These are phyloP conservation scores for Psittacus erithacus DNA, from an alignment of 2,113 vertebrate species.

Conservation along the genomic window DNA sequence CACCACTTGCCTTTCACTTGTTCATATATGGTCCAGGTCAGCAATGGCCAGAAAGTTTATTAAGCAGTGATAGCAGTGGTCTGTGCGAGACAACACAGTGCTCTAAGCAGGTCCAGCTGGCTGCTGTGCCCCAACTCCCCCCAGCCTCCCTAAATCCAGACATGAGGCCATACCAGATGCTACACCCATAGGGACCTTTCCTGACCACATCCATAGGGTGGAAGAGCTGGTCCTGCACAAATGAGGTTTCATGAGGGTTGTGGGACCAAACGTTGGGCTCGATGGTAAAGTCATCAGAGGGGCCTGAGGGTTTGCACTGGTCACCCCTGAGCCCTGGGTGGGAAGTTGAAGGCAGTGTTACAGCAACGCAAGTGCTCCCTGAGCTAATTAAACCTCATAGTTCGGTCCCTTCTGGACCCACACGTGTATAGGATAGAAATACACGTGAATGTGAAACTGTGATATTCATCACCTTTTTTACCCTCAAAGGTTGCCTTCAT, in stretches of 20 bases:
- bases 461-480: background rate
- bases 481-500: background rate
- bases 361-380: background rate
- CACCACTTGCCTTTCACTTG: conserved; percentile 72
- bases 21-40: conserved; percentile 40
- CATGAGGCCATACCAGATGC: accelerated
- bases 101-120: background rate
- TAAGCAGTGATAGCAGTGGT: background rate
- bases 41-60: conserved; percentile 56
- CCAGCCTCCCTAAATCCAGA: background rate
- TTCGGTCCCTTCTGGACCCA: background rate
- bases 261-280: accelerated
- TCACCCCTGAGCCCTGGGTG: background rate
- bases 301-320: background rate
- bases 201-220: accelerated
- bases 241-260: background rate
- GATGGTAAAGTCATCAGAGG: background rate
- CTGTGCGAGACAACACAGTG: background rate
- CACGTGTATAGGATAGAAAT: background rate
- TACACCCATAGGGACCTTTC: background rate
- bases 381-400: background rate
- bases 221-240: background rate
- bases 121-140: background rate
- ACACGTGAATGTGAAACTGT: accelerated
- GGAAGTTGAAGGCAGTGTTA: background rate